Base-by-base conservation (phyloP, 2,113 vertebrate species). In the Amphiprion percula region DNA sequence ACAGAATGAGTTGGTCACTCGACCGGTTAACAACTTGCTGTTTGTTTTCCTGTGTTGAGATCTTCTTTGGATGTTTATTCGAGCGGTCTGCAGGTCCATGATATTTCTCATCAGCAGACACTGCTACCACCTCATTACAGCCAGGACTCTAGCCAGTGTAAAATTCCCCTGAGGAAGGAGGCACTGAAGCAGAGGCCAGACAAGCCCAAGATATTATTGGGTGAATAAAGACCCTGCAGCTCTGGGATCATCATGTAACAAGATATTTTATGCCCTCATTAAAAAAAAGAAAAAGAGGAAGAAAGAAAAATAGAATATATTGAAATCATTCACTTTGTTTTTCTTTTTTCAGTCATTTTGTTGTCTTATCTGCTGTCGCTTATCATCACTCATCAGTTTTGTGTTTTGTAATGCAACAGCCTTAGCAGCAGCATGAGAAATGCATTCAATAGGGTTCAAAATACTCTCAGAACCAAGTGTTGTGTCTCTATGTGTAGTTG, bases 41-140 rank as follows among this genome's bases (percentile, higher is more conserved):
- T 16, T 23, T 84, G 78, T 91, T 82, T 87, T 64, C 80, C 44
- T 30, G 33, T 39, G 74, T 61, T 37, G 49, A 64, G 61, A 73
- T 80, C 46, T 64, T 80, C 73, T 59, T n/a, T 26, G 50, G 44
- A 44, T 77, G 50, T 82, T 89, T 80, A 83, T 85, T 55, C 64
- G 53, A 80, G 44, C 47, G 30, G 11, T 75, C 74, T 88, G 74
- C 61, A 67, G 55, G 69, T 86, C 75, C 19, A 55, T 21, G 19
- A 64, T 70, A 85, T 74, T 65, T 77, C 64, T 69, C 77, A 68
- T 82, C 75, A 55, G 37, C 64, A 83, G 84, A 88, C 74, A 66
- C 83, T 69, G 63, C 74, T 73, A 65, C 49, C 60, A 72, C 64
- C 77, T 90, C 84, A 91, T 93, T 92, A 90, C 63, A 87, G 84